Evolutionary conservation across 2,888 invertebrate species (phyloP), one percentile per base, ranked within the genome.

Genomic region (Athalia cordata): DNA sequence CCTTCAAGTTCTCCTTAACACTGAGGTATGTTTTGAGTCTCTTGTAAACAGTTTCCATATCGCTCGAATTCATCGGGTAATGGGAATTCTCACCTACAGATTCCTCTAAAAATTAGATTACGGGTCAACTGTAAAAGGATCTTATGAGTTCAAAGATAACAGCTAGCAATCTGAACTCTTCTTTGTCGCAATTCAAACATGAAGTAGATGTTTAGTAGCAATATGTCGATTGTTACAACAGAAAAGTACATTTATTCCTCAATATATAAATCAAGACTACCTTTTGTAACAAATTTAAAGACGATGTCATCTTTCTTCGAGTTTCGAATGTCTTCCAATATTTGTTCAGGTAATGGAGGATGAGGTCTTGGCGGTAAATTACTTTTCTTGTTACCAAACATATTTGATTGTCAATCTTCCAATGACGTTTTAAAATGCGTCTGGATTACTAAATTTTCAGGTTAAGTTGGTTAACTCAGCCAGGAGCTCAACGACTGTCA

Each of bases 41-140:
- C 61, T 85, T 84, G 80, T 89, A 90, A 50, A 88, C 85, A 76
- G 85, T 83, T 13, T 84, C 86, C 8, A 85, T 57, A 80, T 83
- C 84, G 52, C 81, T 83, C 8, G 74, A 74, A 29, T 81, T 83
- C 9, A 80, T 82, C 9, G 80, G 77, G 79, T 80, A 81, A 70
- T 83, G 80, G 64, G 83, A 77, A 72, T 80, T 81, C 64, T 83
- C 84, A 29, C 88, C 81, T 90, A 91, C 80, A 89, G 85, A 6
- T 89, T 88, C 80, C 90, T 89, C 93, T 93, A 83, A 81, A 89
- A 88, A 77, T 72, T 47, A 78, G n/a, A 64, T 72, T 78, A 78
- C n/a, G 77, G 74, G 57, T 57, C 80, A 79, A 81, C 61, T 70
- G 79, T 76, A 78, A 75, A 66, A 78, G 29, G 4, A 62, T 62